Base-by-base conservation (phyloP, 2,888 invertebrate species). In the Pterobdella sp. region DNA sequence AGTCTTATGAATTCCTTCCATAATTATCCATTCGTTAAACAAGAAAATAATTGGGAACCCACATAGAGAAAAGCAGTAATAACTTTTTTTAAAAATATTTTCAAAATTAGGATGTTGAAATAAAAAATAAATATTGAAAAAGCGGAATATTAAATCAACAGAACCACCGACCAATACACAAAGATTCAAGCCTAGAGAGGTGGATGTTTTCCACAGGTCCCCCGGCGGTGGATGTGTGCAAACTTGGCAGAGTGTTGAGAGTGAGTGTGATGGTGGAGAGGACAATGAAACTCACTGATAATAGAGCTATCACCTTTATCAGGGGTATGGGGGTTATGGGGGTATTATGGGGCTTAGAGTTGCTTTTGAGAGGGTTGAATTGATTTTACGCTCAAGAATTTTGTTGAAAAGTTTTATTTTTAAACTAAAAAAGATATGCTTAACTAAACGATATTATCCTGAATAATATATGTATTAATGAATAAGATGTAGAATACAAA, bases 261-360 rank as follows among this genome's bases (percentile, higher is more conserved):
- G 96, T 96, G 87, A 97, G 90, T 85, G 94, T 95, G 87, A 96
- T 92, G 87, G 96, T 96, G 85, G 96, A 96, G 87, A 96, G 90
- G 87, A 96, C 92, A 88, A 97, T 97, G 91, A 97, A 97, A 87
- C 95, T 90, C 88, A 97, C 95, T 86, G 96, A 96, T 87, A 97
- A 92, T 88, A 96, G 93, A 87, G 96, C 96, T 87, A 97, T 76
- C 31, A 84, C 81, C 84, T 84, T 80, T 74, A 80, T 78, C 63
- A 31, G 56, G 52, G 22, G 22, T 14, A 26, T 22, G n/a, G n/a
- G 22, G 26, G 35, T 10, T 10, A 67, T 26, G 29, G 29, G 10
- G 29, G 34, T 68, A 29, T 18, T 34, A 18, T 35, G 68, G 14
- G 7, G 63, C 67, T 29, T 22, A 68, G 26, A 22, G 35, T 36